Percentiles rank a stretch among this genome's conserved stretches.
Evolutionary conservation across 2,797 vertebrate species (phyloP).

Genomic region (Hybognathus amarus): DNA sequence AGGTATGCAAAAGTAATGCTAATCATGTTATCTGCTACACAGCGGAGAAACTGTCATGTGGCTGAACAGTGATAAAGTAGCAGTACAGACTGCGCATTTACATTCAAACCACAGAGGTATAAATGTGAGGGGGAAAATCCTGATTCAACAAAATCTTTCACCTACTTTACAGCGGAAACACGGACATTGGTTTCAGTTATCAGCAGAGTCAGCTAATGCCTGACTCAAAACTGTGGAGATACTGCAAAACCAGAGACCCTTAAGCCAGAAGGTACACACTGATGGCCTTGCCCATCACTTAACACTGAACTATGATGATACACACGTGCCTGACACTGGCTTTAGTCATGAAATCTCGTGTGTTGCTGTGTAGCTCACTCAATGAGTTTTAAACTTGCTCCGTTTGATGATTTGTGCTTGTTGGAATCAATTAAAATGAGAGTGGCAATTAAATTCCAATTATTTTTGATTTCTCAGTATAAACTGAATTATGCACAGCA

Average conservation of each 20-base stretch:
- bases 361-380: neutral
- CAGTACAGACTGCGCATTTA: conserved; percentile 32
- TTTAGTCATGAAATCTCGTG: neutral
- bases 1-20: conserved; percentile 29
- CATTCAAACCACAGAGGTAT: conserved; percentile 34
- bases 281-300: neutral
- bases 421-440: too few species aligned
- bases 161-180: conserved; percentile 29
- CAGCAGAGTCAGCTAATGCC: conserved; percentile 30
- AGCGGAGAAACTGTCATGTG: neutral
- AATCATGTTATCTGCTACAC: conserved; percentile 25
- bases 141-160: conserved; percentile 42
- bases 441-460: neutral
- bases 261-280: neutral
- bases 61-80: conserved; percentile 37
- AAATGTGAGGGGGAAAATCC: neutral
- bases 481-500: neutral
- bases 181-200: conserved; percentile 9
- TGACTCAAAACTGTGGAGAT: conserved; percentile 14
- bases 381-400: neutral
- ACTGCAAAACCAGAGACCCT: neutral
- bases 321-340: neutral
- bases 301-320: neutral
- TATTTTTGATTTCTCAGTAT: neutral
- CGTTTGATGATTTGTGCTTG: neutral